Evolutionary conservation across 1,140 invertebrate genomes (phyloP), one percentile per base, ranked within the genome.

Genomic region (Caenorhabditis briggsae): DNA sequence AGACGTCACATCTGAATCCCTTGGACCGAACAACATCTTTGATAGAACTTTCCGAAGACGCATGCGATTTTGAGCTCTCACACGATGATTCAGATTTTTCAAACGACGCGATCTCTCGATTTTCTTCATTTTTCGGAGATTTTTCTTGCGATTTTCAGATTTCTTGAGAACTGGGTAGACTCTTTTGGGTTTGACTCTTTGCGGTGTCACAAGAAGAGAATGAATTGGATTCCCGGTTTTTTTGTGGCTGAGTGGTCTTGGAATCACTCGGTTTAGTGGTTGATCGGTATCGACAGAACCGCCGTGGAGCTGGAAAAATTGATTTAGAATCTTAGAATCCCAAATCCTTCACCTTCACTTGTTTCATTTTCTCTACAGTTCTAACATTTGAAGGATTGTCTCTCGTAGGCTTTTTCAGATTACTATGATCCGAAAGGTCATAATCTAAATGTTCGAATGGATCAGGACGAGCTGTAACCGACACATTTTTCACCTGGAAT

Each of bases 71-170:
- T 50, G 70, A 16, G 70, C 46, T 5, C 43, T 16, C 18, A 78
- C n/a, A 9, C 70, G 46, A 12, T 78, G 43, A 23, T 78, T 78
- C 46, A 78, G 18, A n/a, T 78, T 25, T 53, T 50, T 48, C 12
- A 50, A 20, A 11, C 46, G 25, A 14, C 70, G 70, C 18, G 12
- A 23, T 78, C 46, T 78, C 2, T 50, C 70, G 11, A 78, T 78
- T 50, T 78, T 78, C 46, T 41, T 53, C 43, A 78, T 53, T 78
- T 78, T 50, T 78, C 20, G n/a, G 0, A 78, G n/a, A 46, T n/a
- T n/a, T 9, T 46, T 46, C 18, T 6, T 70, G 9, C 64, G 64
- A 23, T 78, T 46, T 18, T 6, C 8, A 9, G 33, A 3, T 9
- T 46, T 46, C 18, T 6, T 70, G 9, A 33, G 64, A 23, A 53